Base-by-base conservation (phyloP, 2,888 invertebrate genomes). In the Synanthedon formicaeformis region DNA sequence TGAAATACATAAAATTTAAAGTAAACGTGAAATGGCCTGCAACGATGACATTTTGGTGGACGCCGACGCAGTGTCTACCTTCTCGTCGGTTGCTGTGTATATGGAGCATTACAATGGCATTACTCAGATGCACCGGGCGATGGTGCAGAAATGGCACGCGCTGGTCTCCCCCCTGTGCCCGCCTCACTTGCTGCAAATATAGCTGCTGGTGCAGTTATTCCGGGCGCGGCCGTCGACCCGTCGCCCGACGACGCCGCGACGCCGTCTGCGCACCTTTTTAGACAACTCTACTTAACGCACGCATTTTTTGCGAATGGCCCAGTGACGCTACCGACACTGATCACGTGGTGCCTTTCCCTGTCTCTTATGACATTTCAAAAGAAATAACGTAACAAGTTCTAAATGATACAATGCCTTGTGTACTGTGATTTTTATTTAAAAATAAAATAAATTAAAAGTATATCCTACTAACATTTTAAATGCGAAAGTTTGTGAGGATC, bases 91-190 rank as follows among this genome's bases (percentile, higher is more conserved):
- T 73, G 74, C 75, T 71, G 75, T 86, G 84, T 82, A 86, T 85
- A 73, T 78, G 80, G 84, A 81, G 77, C 83, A 85, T 86, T 86
- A 84, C 83, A 85, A 84, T 84, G 83, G 72, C 81, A 87, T 87
- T 87, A 86, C 81, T 87, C 86, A 86, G 84, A 85, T 86, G 86
- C 86, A 85, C 83, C 78, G 85, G 82, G 80, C 83, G 76, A 67
- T 81, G 82, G 72, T 84, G 86, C 85, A 85, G 81, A 86, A 85
- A 85, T 85, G 86, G 85, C 86, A 84, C 85, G 86, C 84, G 78
- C 71, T 69, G 75, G 64, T 69, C 54, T 57, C 51, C 55, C 57
- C 56, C 66, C 64, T 57, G 63, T 77, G 78, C 74, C 78, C 73
- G 65, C 70, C 76, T 70, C 80, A 64, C 63, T 67, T 76, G 81